These are phyloP conservation scores for Palloptera scutellata DNA, from an alignment of 2,888 invertebrate genomes.

Conservation along the genomic window DNA sequence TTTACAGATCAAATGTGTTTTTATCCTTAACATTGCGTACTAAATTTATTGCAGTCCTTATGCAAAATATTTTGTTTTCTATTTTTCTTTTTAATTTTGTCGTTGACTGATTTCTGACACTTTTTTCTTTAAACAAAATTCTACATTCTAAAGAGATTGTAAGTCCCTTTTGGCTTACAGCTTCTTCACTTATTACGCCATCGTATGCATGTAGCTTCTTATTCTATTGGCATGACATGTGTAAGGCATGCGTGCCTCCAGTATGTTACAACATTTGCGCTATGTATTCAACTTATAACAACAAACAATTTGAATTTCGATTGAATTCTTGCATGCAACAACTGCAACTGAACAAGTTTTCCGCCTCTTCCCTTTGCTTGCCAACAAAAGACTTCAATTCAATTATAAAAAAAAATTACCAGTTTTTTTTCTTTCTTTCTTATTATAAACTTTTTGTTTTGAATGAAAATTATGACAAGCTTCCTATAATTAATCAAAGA, in stretches of 20 bases:
- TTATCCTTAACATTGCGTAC: too few relatives aligned
- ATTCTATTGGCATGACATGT: neutral
- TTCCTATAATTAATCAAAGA: constrained; percentile 56
- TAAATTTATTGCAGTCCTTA: too few relatives aligned
- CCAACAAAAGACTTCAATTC: neutral
- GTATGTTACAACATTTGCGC: neutral
- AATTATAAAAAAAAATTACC: constrained; percentile 31
- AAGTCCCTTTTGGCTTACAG: too few relatives aligned
- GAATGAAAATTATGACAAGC: constrained; percentile 54
- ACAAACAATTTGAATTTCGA: constrained; percentile 2
- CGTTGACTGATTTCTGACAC: too few relatives aligned
- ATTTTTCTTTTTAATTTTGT: too few relatives aligned
- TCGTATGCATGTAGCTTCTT: neutral
- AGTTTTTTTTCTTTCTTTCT: neutral
- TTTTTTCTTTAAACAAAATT: too few relatives aligned
- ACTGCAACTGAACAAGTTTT: neutral
- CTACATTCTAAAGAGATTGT: too few relatives aligned
- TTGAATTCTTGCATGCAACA: constrained; percentile 14
- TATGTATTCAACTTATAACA: neutral
- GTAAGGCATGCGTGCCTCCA: neutral
- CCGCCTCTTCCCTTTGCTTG: neutral
- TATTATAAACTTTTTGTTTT: neutral
- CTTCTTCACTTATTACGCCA: neutral
- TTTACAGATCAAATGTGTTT: too few relatives aligned
- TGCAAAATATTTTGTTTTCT: too few relatives aligned